Percentiles rank a stretch among this genome's conserved stretches.
Conservation (phyloP, 1,140 invertebrate genomes). For the Heliconius nattereri region DNA sequence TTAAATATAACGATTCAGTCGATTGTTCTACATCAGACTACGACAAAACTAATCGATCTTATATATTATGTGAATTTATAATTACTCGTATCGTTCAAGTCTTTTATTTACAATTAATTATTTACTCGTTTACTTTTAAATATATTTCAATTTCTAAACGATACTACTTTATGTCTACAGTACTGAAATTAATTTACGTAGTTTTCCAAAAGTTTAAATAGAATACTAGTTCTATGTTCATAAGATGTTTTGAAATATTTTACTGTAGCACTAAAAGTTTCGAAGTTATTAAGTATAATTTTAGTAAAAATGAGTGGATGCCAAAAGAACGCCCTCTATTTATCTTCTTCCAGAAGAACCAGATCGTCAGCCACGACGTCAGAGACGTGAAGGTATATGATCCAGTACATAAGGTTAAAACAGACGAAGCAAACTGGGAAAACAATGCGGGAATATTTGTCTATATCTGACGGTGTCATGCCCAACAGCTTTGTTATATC, state of each 20-base stretch:
- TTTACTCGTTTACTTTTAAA: constrained; percentile 8
- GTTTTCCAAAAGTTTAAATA: neutral
- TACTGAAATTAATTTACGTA: neutral
- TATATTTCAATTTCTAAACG: constrained; percentile 4
- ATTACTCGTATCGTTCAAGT: constrained; percentile 47
- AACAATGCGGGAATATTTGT: constrained; percentile 97
- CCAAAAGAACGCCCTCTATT: constrained; percentile 81
- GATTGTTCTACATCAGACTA: constrained; percentile 53
- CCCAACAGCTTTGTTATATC: constrained; percentile 94
- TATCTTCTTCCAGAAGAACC: constrained; percentile 91
- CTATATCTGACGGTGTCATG: constrained; percentile 96
- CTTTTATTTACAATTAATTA: constrained; percentile 31
- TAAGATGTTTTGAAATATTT: neutral
- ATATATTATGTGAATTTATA: constrained; percentile 37
- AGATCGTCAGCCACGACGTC: constrained; percentile 96
- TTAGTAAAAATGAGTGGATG: constrained; percentile 66
- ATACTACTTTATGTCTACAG: constrained; percentile 11
- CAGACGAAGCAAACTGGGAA: constrained; percentile 98
- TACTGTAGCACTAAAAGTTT: constrained; percentile 43
- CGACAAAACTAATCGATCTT: constrained; percentile 46
- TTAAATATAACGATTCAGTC: constrained; percentile 49
- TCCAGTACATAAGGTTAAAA: constrained; percentile 99
- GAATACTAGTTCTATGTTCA: neutral
- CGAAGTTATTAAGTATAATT: constrained; percentile 62
- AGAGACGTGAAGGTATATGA: constrained; percentile 97